Base-by-base conservation (phyloP, 2,888 invertebrate species). In the Drosophila neutralis region DNA sequence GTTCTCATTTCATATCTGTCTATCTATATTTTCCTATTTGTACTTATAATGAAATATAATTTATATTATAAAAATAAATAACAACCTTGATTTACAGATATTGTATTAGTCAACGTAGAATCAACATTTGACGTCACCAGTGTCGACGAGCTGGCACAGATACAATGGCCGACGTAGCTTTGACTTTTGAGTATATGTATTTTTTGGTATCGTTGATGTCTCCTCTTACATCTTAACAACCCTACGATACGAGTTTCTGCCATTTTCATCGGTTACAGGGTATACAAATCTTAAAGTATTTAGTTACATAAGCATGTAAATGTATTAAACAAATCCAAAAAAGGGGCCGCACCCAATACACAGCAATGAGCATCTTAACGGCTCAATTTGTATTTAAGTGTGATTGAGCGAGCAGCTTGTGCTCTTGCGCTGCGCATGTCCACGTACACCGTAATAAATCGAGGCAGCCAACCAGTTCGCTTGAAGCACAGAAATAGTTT, bases 331-430 rank as follows among this genome's bases (percentile, higher is more conserved):
- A 64, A 64, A 59, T 31, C 5, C 8, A 59, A 49, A 45, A 31
- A 36, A 64, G 10, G 13, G 35, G 48, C 58, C 38, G 36, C 64
- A 59, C 64, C 64, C 49, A 29, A 45, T 15, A 11, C 21, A 21
- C 27, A 21, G 24, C 42, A 35, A 45, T 36, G 31, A 31, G 7
- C n/a, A 57, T 38, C 33, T 61, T 33, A 40, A 52, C 57, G 49
- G 27, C 59, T 59, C 64, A 64, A 64, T 59, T 64, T 59, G 36
- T 58, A 36, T 21, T 64, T 35, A 61, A 61, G 38, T 31, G 31
- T 42, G 45, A 45, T 63, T 63, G 56, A 35, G 45, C 27, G 56
- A 45, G 57, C 27, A 18, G n/a, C 42, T 15, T 24, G 59, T 35
- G 57, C 40, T 61, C 33, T 27, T 21, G 54, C 13, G 38, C 38